Evolutionary conservation across 2,797 vertebrate species (phyloP).

Genomic region (Mycteria americana): DNA sequence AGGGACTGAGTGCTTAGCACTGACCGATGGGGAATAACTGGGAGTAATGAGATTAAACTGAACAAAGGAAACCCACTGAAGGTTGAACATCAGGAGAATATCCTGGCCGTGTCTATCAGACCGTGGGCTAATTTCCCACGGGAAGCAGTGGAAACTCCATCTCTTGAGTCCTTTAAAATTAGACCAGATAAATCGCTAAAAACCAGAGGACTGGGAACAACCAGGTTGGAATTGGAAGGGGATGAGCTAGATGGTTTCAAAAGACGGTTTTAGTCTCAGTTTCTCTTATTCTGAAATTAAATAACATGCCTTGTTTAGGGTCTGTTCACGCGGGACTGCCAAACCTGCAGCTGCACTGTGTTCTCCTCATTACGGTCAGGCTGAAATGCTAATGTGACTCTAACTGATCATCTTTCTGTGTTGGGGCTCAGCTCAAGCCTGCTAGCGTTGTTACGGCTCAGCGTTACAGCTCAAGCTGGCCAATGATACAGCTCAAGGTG

Average conservation of each 20-base stretch:
- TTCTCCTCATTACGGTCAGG: neutral
- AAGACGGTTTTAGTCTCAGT: neutral
- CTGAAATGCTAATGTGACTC: constrained; percentile 43
- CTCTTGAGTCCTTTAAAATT: constrained; percentile 54
- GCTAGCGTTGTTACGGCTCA: too few species aligned
- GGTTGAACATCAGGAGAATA: constrained; percentile 64
- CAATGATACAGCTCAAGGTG: too few species aligned
- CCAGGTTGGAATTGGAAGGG: neutral
- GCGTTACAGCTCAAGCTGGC: too few species aligned
- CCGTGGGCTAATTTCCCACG: constrained; percentile 67
- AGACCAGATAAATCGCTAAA: constrained; percentile 50
- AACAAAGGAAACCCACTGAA: constrained; percentile 68
- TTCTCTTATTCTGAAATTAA: constrained; percentile 26
- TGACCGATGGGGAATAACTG: constrained; percentile 25
- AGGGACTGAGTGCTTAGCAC: neutral
- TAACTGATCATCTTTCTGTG: neutral
- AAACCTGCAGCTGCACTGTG: constrained; percentile 24
- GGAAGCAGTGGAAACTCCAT: constrained; percentile 64
- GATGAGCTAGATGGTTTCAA: neutral
- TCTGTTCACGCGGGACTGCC: neutral
- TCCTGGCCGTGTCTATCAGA: constrained; percentile 60
- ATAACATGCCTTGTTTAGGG: neutral
- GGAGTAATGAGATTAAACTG: constrained; percentile 66
- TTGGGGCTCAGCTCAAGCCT: neutral
- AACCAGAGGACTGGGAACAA: neutral